A percentile compares a stretch with the other conserved stretches of the same genome.
phyloP scores from a whole-genome alignment of 2,888 invertebrate genomes.

The Thereva unica region DNA sequence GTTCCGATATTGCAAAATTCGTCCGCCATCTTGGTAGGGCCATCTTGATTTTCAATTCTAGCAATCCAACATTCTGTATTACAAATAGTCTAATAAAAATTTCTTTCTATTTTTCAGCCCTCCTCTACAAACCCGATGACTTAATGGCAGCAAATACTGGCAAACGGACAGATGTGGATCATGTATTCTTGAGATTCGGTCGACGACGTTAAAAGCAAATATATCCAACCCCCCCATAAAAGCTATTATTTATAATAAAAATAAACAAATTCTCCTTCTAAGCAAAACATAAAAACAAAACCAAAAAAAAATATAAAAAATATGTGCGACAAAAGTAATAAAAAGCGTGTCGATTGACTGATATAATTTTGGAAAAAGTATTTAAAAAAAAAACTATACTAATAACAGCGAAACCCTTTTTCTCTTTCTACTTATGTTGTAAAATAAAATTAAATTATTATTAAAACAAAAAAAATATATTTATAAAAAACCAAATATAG shows the following conservation, averaged over 20 bases:
- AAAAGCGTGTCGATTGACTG: conserved; percentile 26
- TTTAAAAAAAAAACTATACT: neutral
- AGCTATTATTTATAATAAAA: neutral
- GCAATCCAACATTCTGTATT: no score
- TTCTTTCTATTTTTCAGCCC: conserved; percentile 46
- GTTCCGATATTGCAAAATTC: no score
- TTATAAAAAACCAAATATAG: conserved; percentile 1
- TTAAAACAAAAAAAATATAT: conserved; percentile 20
- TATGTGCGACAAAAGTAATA: conserved; percentile 14
- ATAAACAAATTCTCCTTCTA: neutral
- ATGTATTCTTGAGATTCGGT: conserved; percentile 88
- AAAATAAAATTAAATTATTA: conserved; percentile 24
- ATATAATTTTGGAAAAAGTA: neutral
- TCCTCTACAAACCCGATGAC: conserved; percentile 55
- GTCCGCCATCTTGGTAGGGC: no score
- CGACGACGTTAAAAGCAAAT: conserved; percentile 67
- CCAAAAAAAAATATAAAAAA: conserved; percentile 1
- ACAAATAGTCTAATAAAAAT: neutral
- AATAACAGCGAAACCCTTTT: conserved; percentile 15
- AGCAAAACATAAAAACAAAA: conserved; percentile 14
- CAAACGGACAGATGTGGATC: conserved; percentile 87
- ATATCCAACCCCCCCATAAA: no score
- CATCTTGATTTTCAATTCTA: no score
- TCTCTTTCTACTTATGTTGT: conserved; percentile 30
- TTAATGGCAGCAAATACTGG: conserved; percentile 62